A percentile compares a stretch with the other conserved stretches of the same genome.
phyloP scores from a whole-genome alignment of 2,797 vertebrate species.

The Loriculus beryllinus region DNA sequence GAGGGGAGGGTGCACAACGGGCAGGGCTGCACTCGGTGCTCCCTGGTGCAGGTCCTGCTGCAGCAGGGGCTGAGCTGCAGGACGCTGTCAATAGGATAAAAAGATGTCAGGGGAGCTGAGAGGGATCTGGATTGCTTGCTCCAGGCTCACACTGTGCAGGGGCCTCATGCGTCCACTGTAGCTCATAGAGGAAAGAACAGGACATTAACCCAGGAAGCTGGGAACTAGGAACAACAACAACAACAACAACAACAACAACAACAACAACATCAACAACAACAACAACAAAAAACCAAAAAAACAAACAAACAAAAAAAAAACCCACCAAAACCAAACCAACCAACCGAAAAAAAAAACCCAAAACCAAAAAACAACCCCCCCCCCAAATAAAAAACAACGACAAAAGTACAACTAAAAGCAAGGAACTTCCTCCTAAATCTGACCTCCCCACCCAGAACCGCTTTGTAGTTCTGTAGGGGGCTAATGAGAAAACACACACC shows the following conservation, averaged over 20 bases:
- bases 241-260: too few relatives aligned
- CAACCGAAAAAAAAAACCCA: not conserved
- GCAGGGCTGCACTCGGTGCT: too few relatives aligned
- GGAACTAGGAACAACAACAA: not conserved
- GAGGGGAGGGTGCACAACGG: too few relatives aligned
- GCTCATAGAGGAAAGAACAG: not conserved
- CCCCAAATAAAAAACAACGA: too few relatives aligned
- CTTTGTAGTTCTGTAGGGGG: not conserved
- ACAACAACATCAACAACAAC: too few relatives aligned
- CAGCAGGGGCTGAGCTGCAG: not conserved
- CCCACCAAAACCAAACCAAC: too few relatives aligned
- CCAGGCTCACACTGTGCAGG: not conserved
- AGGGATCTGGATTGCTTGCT: not conserved
- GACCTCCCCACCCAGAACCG: not conserved
- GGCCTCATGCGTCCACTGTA: not conserved
- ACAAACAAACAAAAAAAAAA: too few relatives aligned
- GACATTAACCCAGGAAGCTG: not conserved
- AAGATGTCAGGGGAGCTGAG: not conserved
- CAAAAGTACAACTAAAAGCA: not conserved
- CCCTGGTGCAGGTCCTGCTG: not conserved
- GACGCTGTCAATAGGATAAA: not conserved
- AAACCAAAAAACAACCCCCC: too few relatives aligned
- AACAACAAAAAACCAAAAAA: too few relatives aligned
- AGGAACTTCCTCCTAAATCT: not conserved
- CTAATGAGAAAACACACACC: not conserved